phyloP scores from a whole-genome alignment of 2,797 vertebrate genomes.

The Sebastes minor region DNA sequence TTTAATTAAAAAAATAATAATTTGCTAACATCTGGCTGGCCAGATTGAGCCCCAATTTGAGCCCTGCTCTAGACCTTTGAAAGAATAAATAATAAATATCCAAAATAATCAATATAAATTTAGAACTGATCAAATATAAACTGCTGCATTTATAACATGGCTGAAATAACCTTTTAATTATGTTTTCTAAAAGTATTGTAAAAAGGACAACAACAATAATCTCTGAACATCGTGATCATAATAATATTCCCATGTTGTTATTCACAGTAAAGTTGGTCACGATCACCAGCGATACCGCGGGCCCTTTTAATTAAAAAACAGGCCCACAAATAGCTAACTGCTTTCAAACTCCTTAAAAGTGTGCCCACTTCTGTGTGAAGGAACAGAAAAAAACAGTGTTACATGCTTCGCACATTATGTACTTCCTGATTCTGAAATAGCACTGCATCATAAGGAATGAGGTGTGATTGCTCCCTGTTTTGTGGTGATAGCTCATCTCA shows the following conservation, averaged over 20 bases:
- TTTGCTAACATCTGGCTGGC: too few relatives aligned
- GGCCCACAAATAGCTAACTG: constrained; percentile 15
- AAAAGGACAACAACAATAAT: neutral
- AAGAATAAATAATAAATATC: neutral
- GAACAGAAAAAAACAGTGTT: constrained; percentile 11
- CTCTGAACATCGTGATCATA: neutral
- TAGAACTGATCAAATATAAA: neutral
- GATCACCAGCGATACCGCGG: too few relatives aligned
- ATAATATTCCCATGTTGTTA: neutral
- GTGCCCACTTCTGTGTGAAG: neutral
- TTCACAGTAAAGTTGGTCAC: too few relatives aligned
- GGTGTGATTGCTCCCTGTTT: constrained; percentile 56
- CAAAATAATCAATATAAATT: neutral
- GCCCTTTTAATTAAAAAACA: too few relatives aligned
- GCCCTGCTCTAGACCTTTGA: neutral
- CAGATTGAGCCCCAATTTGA: too few relatives aligned
- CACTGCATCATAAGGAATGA: constrained; percentile 50
- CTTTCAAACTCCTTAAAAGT: neutral
- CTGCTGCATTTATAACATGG: neutral
- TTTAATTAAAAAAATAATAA: too few relatives aligned
- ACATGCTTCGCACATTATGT: constrained; percentile 30
- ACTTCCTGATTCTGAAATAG: constrained; percentile 57
- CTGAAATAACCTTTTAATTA: neutral
- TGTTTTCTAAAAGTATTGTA: neutral
- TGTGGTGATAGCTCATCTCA: constrained; percentile 60